Conservation (phyloP, 2,888 invertebrate genomes). For the Megastigmus dorsalis region DNA sequence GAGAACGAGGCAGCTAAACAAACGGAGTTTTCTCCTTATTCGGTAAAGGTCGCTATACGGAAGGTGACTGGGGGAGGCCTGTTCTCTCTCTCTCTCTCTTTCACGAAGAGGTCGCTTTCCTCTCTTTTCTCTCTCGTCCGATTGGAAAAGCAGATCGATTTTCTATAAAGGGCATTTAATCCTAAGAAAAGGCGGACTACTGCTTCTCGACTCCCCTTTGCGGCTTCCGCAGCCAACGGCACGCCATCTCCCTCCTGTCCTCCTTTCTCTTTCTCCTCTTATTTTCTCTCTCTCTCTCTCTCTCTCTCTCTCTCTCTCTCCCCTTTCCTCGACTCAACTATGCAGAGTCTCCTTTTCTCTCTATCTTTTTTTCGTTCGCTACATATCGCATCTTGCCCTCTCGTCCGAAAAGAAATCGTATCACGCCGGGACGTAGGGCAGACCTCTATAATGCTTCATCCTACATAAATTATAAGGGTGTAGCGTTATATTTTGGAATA, state of each 20-base stretch:
- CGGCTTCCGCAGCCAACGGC: background rate
- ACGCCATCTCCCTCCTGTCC: background rate
- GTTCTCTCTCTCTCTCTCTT: too few species aligned
- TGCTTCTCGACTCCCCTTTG: background rate
- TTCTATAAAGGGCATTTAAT: slow-evolving; percentile 45
- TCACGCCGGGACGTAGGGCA: too few species aligned
- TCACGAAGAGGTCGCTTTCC: background rate
- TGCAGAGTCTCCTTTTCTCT: slow-evolving; percentile 10
- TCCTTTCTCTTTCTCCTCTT: background rate
- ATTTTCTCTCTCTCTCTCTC: background rate
- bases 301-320: background rate
- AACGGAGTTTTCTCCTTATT: background rate
- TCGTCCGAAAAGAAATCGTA: too few species aligned
- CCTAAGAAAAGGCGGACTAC: background rate
- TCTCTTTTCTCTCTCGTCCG: background rate
- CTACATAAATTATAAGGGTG: too few species aligned
- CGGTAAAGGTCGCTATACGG: slow-evolving; percentile 8
- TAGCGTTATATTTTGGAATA: too few species aligned
- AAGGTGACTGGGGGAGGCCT: too few species aligned
- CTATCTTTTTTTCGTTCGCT: background rate
- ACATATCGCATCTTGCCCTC: too few species aligned
- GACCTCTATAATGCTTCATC: too few species aligned
- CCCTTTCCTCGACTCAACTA: background rate
- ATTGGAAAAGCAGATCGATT: slow-evolving; percentile 46
- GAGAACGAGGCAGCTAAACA: background rate